These are phyloP conservation scores for Bucco capensis DNA, from an alignment of 2,113 vertebrate species.

Conservation along the genomic window DNA sequence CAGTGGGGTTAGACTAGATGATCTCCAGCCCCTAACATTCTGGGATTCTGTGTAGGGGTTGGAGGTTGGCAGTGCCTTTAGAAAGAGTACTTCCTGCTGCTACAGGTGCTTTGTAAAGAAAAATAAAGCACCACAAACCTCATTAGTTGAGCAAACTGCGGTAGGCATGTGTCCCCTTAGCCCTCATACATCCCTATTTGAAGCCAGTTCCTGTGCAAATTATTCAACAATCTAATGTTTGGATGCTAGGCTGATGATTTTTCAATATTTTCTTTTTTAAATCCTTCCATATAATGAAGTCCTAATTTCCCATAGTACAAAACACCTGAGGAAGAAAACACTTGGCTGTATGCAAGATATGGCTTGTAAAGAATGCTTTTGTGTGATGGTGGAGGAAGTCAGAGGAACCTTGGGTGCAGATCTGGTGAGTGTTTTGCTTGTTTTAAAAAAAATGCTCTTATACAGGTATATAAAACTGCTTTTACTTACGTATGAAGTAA, in stretches of 20 bases:
- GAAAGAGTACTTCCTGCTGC: background rate
- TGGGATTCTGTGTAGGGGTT: too few species aligned
- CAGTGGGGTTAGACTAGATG: too few species aligned
- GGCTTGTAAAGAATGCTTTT: background rate
- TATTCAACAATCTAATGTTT: background rate
- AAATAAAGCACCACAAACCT: background rate
- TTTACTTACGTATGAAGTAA: slow-evolving; percentile 6
- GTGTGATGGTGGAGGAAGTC: background rate
- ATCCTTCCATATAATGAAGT: background rate
- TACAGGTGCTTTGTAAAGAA: background rate
- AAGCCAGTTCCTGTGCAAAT: background rate
- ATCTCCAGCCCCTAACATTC: too few species aligned
- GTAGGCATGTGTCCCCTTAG: background rate
- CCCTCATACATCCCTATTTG: background rate
- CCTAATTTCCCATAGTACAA: background rate
- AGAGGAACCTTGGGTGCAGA: background rate
- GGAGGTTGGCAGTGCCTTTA: background rate
- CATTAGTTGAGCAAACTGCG: background rate
- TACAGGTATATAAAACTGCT: background rate
- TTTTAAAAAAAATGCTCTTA: background rate
- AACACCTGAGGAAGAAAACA: background rate
- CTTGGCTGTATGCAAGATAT: background rate
- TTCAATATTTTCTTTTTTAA: background rate
- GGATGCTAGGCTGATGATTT: background rate
- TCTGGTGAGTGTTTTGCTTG: background rate